Evolutionary conservation across 1,140 invertebrate species (phyloP).

Genomic region (Sminthurides bifidus): DNA sequence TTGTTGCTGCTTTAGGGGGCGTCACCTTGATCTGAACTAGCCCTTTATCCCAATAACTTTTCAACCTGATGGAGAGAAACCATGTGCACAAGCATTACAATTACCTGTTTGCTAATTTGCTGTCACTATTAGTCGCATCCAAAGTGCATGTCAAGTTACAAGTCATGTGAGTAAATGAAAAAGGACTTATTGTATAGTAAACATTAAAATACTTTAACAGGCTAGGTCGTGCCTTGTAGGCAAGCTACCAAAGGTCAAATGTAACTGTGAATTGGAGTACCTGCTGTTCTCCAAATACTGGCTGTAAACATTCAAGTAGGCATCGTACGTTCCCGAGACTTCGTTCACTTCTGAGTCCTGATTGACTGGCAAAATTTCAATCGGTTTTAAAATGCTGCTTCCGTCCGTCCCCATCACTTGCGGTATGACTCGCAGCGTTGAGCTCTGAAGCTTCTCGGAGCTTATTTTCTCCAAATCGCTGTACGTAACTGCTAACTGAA

Average conservation of each 20-base stretch:
- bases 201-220: background rate
- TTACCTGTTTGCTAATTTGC: background rate
- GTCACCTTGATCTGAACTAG: constrained; percentile 35
- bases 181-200: background rate
- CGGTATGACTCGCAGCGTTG: constrained; percentile 32
- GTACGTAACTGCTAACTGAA: constrained; percentile 35
- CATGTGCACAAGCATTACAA: background rate
- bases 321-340: constrained; percentile 11
- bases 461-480: constrained; percentile 34
- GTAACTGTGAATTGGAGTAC: constrained; percentile 4
- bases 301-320: constrained; percentile 13
- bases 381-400: constrained; percentile 2
- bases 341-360: background rate
- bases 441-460: constrained; percentile 31
- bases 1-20: constrained; percentile 34
- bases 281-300: background rate
- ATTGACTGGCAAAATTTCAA: constrained; percentile 10
- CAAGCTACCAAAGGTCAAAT: constrained; percentile 2
- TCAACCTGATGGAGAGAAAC: constrained; percentile 8
- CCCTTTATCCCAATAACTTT: constrained; percentile 30
- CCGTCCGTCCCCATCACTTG: no score
- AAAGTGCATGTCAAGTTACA: background rate
- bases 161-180: background rate
- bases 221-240: background rate
- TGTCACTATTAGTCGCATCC: background rate